Conservation (phyloP, 2,113 vertebrate genomes). For the human region GRCh38 chrX:89150001-89150500, state of each 20-base stretch:
- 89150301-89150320: neutral
- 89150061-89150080: no score
- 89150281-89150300: neutral
- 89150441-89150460: neutral
- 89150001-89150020: no score
- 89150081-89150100: no score
- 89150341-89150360: neutral
- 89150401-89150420: neutral
- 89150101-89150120: no score
- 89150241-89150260: neutral
- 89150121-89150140: no score
- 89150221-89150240: neutral
- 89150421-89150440: neutral
- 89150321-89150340: neutral
- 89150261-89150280: neutral
- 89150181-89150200: no score
- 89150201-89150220: neutral
- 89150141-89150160: no score
- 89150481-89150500: neutral
- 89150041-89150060: no score
- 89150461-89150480: neutral
- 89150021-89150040: no score
- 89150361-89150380: neutral
- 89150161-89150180: no score
- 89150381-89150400: neutral